Conservation (phyloP, 2,888 invertebrate species). For the Rotaria socialis region DNA sequence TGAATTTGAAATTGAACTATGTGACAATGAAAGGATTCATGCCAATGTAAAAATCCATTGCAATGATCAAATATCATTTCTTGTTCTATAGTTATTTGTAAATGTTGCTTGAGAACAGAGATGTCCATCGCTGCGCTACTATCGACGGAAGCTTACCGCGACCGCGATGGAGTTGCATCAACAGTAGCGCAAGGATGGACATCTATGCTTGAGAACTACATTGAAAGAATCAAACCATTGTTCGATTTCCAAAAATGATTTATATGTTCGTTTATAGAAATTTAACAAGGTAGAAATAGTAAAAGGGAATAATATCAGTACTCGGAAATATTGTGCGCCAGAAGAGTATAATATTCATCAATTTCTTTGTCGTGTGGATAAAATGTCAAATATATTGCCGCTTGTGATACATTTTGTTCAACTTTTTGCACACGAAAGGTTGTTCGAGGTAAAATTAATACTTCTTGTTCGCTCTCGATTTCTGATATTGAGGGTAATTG, state of each 20-base stretch:
- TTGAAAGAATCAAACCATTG: neutral
- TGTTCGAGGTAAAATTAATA: slow-evolving; percentile 20
- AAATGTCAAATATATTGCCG: neutral
- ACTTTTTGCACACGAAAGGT: neutral
- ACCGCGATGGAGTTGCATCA: too few relatives aligned
- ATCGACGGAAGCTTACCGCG: too few relatives aligned
- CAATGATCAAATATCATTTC: too few relatives aligned
- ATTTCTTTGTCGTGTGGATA: slow-evolving; percentile 4
- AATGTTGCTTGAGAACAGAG: too few relatives aligned
- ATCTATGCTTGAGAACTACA: neutral
- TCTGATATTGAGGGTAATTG: neutral
- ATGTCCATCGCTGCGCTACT: too few relatives aligned
- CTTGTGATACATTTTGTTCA: neutral
- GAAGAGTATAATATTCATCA: neutral
- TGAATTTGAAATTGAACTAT: too few relatives aligned
- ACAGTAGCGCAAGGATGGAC: too few relatives aligned
- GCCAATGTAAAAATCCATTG: too few relatives aligned
- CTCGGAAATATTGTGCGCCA: neutral
- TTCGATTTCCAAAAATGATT: neutral
- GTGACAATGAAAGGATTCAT: too few relatives aligned
- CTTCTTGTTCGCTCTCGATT: slow-evolving; percentile 3
- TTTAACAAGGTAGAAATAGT: neutral
- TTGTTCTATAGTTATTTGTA: too few relatives aligned
- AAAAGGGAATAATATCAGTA: neutral
- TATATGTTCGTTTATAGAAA: neutral